Percentiles rank a stretch among this genome's conserved stretches.
Evolutionary conservation across 2,888 invertebrate genomes (phyloP).

Genomic region (Scelioninae gen. 2): DNA sequence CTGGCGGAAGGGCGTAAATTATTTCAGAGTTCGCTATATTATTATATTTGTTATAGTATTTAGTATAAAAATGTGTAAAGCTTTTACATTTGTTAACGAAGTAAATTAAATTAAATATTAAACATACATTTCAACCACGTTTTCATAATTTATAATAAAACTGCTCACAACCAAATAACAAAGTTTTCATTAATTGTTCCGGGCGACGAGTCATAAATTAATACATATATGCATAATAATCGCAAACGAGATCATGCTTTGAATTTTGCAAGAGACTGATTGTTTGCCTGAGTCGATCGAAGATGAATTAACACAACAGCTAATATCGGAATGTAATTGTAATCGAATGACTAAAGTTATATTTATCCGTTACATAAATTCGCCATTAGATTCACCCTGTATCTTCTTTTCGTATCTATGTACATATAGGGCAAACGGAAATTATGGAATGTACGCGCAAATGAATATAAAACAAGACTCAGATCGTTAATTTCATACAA

Average conservation of each 20-base stretch:
- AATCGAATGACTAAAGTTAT: constrained; percentile 28
- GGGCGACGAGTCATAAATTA: not conserved
- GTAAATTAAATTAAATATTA: constrained; percentile 23
- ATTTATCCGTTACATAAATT: constrained; percentile 39
- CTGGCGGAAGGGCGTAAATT: not conserved
- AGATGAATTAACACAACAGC: constrained; percentile 29
- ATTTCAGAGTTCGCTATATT: constrained; percentile 12
- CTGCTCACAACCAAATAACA: not conserved
- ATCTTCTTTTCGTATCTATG: constrained; percentile 45
- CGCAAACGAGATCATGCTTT: not conserved
- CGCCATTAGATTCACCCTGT: constrained; percentile 61
- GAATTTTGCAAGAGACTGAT: constrained; percentile 1
- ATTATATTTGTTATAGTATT: constrained; percentile 9
- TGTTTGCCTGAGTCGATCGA: not conserved
- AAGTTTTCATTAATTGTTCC: constrained; percentile 5
- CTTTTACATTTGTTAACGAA: constrained; percentile 22
- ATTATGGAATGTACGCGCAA: not conserved
- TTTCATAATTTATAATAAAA: constrained; percentile 24
- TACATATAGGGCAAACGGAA: constrained; percentile 15
- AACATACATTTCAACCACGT: constrained; percentile 11
- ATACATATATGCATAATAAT: not conserved
- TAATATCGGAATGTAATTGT: constrained; percentile 33
- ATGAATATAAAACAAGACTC: no score
- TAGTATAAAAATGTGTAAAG: constrained; percentile 38
- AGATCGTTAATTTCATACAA: no score